A percentile compares a stretch with the other conserved stretches of the same genome.
phyloP scores from a whole-genome alignment of 2,888 invertebrate genomes.

The Microctonus aethiopoides region DNA sequence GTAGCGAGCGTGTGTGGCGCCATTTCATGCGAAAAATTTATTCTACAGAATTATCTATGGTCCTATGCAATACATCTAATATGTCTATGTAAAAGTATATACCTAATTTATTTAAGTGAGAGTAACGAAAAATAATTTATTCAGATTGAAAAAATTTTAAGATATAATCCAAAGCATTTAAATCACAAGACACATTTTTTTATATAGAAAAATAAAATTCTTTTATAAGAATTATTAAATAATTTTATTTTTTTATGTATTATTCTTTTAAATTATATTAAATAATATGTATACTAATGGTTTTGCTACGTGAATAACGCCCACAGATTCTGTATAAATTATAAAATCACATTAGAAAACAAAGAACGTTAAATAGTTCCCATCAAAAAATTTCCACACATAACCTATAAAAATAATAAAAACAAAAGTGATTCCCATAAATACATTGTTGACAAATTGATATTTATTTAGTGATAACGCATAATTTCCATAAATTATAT shows the following conservation, averaged over 20 bases:
- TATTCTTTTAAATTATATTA: neutral
- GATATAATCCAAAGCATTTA: neutral
- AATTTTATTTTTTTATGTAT: neutral
- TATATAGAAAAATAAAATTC: neutral
- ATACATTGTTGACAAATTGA: neutral
- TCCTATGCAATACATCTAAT: neutral
- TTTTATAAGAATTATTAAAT: neutral
- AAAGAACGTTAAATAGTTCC: neutral
- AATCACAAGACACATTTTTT: neutral
- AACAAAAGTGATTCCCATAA: neutral
- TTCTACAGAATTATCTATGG: neutral
- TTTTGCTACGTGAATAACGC: neutral
- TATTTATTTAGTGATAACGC: neutral
- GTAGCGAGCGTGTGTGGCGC: constrained; percentile 4
- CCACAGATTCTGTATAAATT: constrained; percentile 16
- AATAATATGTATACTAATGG: constrained; percentile 1
- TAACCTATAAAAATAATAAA: too few species aligned
- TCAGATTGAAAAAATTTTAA: neutral
- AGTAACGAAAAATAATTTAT: neutral
- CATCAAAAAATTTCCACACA: neutral
- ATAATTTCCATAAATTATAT: neutral
- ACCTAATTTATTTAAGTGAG: neutral
- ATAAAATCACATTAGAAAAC: constrained; percentile 5
- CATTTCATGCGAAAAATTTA: constrained; percentile 19
- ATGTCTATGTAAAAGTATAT: neutral